phyloP scores from a whole-genome alignment of 2,888 invertebrate species.

The Agrochola lychnidis region DNA sequence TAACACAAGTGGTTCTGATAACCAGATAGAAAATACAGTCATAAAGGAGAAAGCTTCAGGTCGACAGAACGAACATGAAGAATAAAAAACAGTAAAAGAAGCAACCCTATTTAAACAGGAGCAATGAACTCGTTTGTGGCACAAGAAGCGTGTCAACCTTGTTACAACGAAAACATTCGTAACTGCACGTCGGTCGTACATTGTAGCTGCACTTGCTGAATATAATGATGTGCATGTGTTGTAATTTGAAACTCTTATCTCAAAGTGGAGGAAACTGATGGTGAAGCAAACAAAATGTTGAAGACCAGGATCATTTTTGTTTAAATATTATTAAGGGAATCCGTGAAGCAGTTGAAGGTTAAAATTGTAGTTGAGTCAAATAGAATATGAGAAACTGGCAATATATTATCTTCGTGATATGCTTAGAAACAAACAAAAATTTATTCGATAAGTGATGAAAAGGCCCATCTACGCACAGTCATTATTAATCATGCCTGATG shows the following conservation, averaged over 20 bases:
- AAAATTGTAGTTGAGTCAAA: background rate
- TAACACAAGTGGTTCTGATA: background rate
- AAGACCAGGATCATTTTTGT: background rate
- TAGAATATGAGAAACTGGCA: background rate
- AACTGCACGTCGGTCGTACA: conserved; percentile 14
- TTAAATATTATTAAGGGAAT: background rate
- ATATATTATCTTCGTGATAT: background rate
- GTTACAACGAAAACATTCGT: conserved; percentile 32
- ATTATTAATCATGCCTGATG: background rate
- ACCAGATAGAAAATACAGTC: background rate
- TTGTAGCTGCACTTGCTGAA: conserved; percentile 18
- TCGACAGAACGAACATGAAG: background rate
- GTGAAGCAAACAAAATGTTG: background rate
- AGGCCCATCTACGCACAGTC: background rate
- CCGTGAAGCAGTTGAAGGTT: background rate
- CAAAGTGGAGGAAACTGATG: background rate
- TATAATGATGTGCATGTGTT: conserved; percentile 15
- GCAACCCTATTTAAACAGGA: conserved; percentile 33
- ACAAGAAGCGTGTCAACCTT: conserved; percentile 48
- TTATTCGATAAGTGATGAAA: background rate
- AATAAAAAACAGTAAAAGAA: conserved; percentile 14
- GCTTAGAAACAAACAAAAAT: background rate
- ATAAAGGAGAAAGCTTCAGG: conserved; percentile 4
- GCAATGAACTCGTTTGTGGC: conserved; percentile 46
- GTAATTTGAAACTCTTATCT: background rate